Conservation (phyloP, 2,797 vertebrate genomes). For the Pelobates cultripes region DNA sequence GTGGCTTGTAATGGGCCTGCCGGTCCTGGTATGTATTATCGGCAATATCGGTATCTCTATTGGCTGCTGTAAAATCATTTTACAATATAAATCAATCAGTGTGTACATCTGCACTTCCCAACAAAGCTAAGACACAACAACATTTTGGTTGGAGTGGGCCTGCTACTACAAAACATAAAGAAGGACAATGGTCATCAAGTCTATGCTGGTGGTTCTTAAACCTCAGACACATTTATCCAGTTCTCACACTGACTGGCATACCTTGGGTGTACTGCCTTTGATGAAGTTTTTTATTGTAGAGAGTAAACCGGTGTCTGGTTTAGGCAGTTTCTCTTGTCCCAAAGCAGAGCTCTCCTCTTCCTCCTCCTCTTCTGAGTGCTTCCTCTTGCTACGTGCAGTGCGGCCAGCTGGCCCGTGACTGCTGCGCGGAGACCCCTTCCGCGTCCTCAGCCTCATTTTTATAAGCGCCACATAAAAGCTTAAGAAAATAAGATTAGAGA, state of each 20-base stretch:
- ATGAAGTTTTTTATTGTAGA: slow-evolving; percentile 97
- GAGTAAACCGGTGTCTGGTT: slow-evolving; percentile 88
- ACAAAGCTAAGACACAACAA: no score
- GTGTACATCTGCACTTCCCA: no score
- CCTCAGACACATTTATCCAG: not conserved
- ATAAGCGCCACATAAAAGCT: slow-evolving; percentile 90
- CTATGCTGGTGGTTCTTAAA: no score
- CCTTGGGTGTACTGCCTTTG: slow-evolving; percentile 93
- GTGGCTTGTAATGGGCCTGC: no score
- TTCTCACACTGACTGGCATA: slow-evolving; percentile 60
- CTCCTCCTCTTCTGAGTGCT: slow-evolving; percentile 83
- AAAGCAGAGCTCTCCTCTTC: slow-evolving; percentile 83
- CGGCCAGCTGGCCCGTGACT: slow-evolving; percentile 79
- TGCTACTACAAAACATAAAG: no score
- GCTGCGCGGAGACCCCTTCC: slow-evolving; percentile 94
- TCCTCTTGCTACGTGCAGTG: slow-evolving; percentile 87
- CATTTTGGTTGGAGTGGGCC: no score
- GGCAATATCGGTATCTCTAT: no score
- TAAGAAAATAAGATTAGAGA: not conserved
- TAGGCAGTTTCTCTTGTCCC: slow-evolving; percentile 84
- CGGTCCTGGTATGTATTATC: no score
- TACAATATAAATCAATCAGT: no score
- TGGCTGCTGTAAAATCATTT: no score
- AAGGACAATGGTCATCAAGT: no score
- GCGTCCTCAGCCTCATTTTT: slow-evolving; percentile 99